Evolutionary conservation across 1,140 invertebrate species (phyloP).

Genomic region (Sycophaga agraensis): DNA sequence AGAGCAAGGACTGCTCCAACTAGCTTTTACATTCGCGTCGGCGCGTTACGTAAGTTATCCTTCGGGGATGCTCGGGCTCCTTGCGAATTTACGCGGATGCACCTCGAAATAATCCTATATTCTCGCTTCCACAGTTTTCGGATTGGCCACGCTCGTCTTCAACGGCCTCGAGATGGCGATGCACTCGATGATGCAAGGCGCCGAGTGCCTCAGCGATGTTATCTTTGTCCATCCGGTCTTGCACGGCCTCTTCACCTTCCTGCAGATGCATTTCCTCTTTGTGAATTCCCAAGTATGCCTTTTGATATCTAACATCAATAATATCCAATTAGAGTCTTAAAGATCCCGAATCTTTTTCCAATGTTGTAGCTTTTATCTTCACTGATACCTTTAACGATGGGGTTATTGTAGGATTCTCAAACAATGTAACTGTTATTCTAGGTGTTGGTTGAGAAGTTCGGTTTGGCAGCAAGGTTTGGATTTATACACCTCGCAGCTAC

Average conservation of each 20-base stretch:
- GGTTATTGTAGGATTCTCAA: too few relatives aligned
- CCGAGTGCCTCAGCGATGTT: constrained; percentile 61
- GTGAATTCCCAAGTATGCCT: constrained; percentile 69
- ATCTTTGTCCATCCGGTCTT: constrained; percentile 67
- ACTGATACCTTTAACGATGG: too few relatives aligned
- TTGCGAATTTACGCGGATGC: too few relatives aligned
- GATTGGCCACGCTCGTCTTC: constrained; percentile 67
- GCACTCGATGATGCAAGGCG: constrained; percentile 63
- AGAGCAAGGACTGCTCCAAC: constrained; percentile 60
- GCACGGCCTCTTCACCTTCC: constrained; percentile 69
- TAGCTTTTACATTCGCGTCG: constrained; percentile 69
- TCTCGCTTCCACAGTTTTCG: constrained; percentile 60
- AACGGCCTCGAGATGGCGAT: constrained; percentile 68
- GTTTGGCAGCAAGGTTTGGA: constrained; percentile 60
- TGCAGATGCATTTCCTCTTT: constrained; percentile 73
- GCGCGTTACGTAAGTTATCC: constrained; percentile 62
- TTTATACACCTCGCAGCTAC: constrained; percentile 66
- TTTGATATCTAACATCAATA: too few relatives aligned
- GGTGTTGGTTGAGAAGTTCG: constrained; percentile 63
- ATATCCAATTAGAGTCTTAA: too few relatives aligned
- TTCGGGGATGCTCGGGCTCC: too few relatives aligned
- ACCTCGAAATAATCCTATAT: neutral
- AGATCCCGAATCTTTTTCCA: too few relatives aligned
- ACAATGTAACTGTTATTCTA: too few relatives aligned
- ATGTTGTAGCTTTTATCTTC: too few relatives aligned